A percentile compares a stretch with the other conserved stretches of the same genome.
Evolutionary conservation across 92 coral and sea anemone genomes (phyloP).

Genomic region (Porites divaricata): DNA sequence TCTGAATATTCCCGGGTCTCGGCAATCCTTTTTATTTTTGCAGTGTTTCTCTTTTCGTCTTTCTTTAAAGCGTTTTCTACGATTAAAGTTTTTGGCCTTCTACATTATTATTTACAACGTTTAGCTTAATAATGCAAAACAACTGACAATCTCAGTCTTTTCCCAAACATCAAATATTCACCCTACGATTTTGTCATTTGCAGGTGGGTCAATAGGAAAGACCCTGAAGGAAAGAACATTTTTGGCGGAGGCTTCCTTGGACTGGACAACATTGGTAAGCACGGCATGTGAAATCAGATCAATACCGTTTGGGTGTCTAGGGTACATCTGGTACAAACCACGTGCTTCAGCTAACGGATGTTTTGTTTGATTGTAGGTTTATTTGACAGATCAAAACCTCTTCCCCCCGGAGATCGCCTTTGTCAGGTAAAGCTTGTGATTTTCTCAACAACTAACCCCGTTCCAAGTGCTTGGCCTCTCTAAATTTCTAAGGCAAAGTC

Average conservation of each 20-base stretch:
- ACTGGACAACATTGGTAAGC: slow-evolving; percentile 86
- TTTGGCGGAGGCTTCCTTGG: slow-evolving; percentile 97
- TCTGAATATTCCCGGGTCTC: slow-evolving; percentile 93
- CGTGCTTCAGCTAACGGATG: background rate
- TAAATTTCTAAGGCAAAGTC: too few species aligned
- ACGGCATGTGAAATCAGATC: too few species aligned
- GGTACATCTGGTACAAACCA: background rate
- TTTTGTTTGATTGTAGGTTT: slow-evolving; percentile 48
- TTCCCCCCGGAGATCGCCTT: slow-evolving; percentile 33
- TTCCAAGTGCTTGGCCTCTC: too few species aligned
- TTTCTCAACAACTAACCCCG: background rate
- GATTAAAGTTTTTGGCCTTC: background rate
- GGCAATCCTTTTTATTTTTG: slow-evolving; percentile 51
- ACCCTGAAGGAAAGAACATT: slow-evolving; percentile 86
- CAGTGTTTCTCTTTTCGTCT: background rate
- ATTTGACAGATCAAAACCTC: slow-evolving; percentile 88
- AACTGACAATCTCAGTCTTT: too few species aligned
- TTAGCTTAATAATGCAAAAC: background rate
- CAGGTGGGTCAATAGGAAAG: slow-evolving; percentile 96
- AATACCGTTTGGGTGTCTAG: background rate
- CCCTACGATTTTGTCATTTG: too few species aligned
- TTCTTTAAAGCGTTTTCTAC: too few species aligned
- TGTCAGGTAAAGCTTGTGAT: slow-evolving; percentile 21
- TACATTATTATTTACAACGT: too few species aligned
- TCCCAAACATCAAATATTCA: too few species aligned